These are phyloP conservation scores for Lasioglossum calceatum DNA, from an alignment of 2,888 invertebrate species.

Conservation along the genomic window DNA sequence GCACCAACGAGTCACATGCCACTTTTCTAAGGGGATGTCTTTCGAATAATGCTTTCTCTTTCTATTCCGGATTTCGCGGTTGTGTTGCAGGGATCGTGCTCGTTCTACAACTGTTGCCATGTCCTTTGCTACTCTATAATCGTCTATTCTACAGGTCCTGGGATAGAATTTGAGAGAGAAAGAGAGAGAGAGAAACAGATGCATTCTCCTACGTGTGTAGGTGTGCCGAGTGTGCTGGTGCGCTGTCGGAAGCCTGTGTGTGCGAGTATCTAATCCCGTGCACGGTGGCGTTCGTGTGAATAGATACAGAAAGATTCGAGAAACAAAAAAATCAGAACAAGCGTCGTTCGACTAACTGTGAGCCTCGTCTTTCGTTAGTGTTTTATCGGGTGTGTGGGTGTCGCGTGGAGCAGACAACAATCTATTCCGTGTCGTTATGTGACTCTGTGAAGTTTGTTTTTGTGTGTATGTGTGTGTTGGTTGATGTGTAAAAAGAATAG, in stretches of 20 bases:
- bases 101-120: neutral
- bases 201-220: constrained; percentile 11
- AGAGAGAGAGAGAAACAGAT: neutral
- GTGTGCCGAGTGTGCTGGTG: constrained; percentile 34
- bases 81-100: constrained; percentile 26
- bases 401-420: neutral
- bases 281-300: constrained; percentile 11
- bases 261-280: constrained; percentile 31
- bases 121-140: constrained; percentile 5
- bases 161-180: neutral
- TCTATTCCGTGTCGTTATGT: constrained; percentile 39
- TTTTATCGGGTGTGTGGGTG: neutral
- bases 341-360: neutral
- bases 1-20: constrained; percentile 29
- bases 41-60: neutral
- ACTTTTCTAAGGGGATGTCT: neutral
- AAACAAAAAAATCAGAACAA: neutral
- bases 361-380: neutral
- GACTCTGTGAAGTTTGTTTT: neutral
- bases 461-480: constrained; percentile 10
- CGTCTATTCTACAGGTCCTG: constrained; percentile 7
- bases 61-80: neutral
- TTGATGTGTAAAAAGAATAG: neutral
- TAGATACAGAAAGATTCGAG: neutral
- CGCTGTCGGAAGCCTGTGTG: constrained; percentile 43